Base-by-base conservation (phyloP, 2,888 invertebrate genomes). In the Heliconius ismenius region DNA sequence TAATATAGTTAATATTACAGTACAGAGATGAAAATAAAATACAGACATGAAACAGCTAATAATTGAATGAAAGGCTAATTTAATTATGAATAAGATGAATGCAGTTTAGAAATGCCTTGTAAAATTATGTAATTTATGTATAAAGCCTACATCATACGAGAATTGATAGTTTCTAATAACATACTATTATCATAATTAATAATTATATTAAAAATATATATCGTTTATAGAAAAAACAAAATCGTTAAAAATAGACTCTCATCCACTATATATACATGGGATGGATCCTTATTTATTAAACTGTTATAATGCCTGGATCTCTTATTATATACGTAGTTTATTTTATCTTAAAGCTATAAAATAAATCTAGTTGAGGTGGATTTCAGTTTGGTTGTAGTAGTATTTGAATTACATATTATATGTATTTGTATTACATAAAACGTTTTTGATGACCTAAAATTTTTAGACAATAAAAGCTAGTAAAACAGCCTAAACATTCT, bases 331-430 rank as follows among this genome's bases (percentile, higher is more conserved):
- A 13, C 39, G 24, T 62, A 13, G 24, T 13, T 62, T 26, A 62
- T 21, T n/a, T 69, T 26, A 62, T 49, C 75, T 78, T 80, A 77
- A 67, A 60, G 15, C 73, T 73, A 70, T 26, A 32, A 15, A 58
- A 70, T 73, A 62, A 68, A 76, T 49, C 80, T 81, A 89, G 73
- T 84, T 91, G 91, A 91, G 91, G 91, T 91, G 92, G 92, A 87
- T 91, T 92, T 86, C 81, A 84, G 83, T 86, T 88, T 81, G 92
- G 92, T 92, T 92, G 92, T 92, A 92, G 85, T 86, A 92, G 92
- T 92, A 91, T 89, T 88, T 86, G 75, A 82, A 83, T 76, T 32
- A 26, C 68, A 39, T 18, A 73, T 78, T 32, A 32, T 32, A 32
- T 32, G 32, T 32, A 32, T 79, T 69, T 78, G 76, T 73, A 81